Evolutionary conservation across 2,888 invertebrate genomes (phyloP), one percentile per base, ranked within the genome.

Genomic region (Odontocerum albicorne): DNA sequence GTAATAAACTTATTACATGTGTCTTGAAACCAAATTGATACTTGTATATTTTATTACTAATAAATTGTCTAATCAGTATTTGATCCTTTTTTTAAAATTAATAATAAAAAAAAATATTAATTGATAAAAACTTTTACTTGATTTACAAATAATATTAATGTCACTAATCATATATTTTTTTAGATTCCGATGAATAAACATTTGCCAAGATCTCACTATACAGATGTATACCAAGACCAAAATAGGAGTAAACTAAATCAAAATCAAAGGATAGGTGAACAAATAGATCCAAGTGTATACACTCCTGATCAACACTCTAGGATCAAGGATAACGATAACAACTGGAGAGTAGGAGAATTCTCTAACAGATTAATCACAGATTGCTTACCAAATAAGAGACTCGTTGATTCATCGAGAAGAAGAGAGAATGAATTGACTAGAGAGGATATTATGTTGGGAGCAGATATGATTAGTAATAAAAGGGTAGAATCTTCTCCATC

Each of bases 361-460:
- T 31, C 54, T 17, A 51, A 51, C 22, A 54, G 44, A 27, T 22
- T 51, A 22, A 43, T 57, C 8, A 20, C 49, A 2, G 60, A 60
- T 13, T 55, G 57, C 38, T 19, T 51, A 15, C 35, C 44, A 1
- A 38, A 15, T 19, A 57, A 68, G 3, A 66, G 68, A 57, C 62
- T 70, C 4, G 65, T 63, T 21, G 70, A 71, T 39, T 66, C 67
- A 2, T 62, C 69, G 2, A 69, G 70, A 56, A 69, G 69, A 47
- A 16, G 27, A 16, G 65, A 69, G 2, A 70, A 68, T 43, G 61
- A 67, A 12, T 68, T 68, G 2, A 43, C 64, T 7, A 66, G 61
- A 52, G 68, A 68, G 36, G 64, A 66, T 10, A 21, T 33, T 21
- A 54, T 60, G n/a, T 65, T 63, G 2, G 60, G 63, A 35, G 65